These are phyloP conservation scores for Dreissena rostriformis DNA, from an alignment of 1,140 invertebrate species.

Conservation along the genomic window DNA sequence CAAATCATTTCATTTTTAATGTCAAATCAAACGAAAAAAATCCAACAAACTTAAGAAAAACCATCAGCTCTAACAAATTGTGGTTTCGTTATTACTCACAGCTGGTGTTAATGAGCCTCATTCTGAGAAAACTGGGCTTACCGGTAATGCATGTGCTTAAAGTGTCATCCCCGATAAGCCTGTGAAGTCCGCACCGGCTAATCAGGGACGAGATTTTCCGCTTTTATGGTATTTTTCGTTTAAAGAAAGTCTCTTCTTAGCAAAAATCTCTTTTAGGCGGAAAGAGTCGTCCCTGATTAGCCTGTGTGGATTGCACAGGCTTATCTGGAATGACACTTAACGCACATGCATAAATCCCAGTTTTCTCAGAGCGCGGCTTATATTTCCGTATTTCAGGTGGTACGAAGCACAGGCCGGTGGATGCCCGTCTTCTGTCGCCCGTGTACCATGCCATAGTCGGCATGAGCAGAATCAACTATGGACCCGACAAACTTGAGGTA, in stretches of 20 bases:
- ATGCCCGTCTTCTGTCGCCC: conserved; percentile 32
- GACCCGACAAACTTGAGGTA: conserved; percentile 2
- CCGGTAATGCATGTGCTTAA: no score
- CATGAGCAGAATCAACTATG: conserved; percentile 6
- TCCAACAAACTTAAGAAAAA: no score
- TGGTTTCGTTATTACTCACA: no score
- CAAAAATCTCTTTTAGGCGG: background rate
- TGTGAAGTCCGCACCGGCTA: no score
- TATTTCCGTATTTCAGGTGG: conserved; percentile 7
- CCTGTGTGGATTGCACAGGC: background rate
- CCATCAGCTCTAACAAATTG: no score
- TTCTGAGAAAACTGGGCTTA: no score
- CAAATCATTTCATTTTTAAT: background rate
- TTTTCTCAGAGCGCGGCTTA: background rate
- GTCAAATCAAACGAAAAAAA: no score
- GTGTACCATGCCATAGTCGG: conserved; percentile 34
- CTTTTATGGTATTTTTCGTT: background rate
- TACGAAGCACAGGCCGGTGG: conserved; percentile 27
- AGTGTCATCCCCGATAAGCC: no score
- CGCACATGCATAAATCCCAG: background rate
- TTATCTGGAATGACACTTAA: background rate
- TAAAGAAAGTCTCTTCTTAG: background rate
- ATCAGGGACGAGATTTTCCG: no score
- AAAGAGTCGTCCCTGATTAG: background rate
- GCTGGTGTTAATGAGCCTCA: no score